phyloP scores from a whole-genome alignment of 1,140 invertebrate species.

The Apocrypta bakeri region DNA sequence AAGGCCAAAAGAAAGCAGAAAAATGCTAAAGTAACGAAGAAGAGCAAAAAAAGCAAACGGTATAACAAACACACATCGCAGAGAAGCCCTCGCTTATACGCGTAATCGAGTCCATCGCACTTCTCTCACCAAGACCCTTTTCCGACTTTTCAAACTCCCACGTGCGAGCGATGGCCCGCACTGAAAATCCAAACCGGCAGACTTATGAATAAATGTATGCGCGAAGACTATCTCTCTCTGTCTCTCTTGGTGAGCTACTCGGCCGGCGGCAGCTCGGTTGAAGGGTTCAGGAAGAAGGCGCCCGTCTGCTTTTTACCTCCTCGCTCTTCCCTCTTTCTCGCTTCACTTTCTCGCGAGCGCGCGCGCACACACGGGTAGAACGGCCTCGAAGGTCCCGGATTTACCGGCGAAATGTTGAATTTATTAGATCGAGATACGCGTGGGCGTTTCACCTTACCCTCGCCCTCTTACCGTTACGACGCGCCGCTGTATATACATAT shows the following conservation, averaged over 20 bases:
- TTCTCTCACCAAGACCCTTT: constrained; percentile 1
- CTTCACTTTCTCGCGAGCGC: constrained; percentile 44
- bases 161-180: not conserved
- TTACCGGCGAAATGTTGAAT: constrained; percentile 74
- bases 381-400: constrained; percentile 66
- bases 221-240: constrained; percentile 39
- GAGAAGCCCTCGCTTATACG: not conserved
- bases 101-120: not conserved
- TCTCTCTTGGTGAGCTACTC: not conserved
- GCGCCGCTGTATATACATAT: not conserved
- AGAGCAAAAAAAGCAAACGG: not conserved
- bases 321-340: constrained; percentile 44
- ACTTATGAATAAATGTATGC: constrained; percentile 50
- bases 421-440: constrained; percentile 75
- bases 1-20: not conserved
- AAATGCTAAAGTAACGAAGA: too few relatives aligned
- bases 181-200: constrained; percentile 8
- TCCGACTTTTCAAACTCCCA: constrained; percentile 22
- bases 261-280: not conserved
- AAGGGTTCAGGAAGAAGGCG: constrained; percentile 50
- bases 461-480: constrained; percentile 60
- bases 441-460: constrained; percentile 70
- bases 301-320: constrained; percentile 45
- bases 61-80: too few relatives aligned
- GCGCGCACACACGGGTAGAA: constrained; percentile 51